Percentiles rank a stretch among this genome's conserved stretches.
These are phyloP conservation scores for Coluber constrictor DNA, from an alignment of 2,797 vertebrate genomes.

Conservation along the genomic window DNA sequence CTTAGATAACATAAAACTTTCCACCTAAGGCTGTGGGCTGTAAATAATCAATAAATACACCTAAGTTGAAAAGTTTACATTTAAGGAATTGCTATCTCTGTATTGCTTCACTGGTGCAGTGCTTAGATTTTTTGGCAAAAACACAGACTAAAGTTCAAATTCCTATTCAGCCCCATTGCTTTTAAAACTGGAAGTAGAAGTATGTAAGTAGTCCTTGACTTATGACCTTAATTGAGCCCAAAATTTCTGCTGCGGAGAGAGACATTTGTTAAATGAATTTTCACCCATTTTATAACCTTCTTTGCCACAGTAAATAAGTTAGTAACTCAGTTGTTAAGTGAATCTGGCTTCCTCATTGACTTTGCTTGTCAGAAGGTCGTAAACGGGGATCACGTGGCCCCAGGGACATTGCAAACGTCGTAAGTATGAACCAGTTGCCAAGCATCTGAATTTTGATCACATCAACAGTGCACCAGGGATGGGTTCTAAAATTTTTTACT, in stretches of 20 bases:
- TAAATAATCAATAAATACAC: not conserved
- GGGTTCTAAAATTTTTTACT: too few species aligned
- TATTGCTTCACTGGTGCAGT: not conserved
- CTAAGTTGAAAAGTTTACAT: not conserved
- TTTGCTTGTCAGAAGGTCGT: not conserved
- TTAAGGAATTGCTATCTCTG: not conserved
- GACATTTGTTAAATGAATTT: not conserved
- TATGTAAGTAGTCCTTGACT: not conserved
- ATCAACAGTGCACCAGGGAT: not conserved
- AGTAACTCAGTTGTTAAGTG: not conserved
- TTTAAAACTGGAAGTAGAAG: not conserved
- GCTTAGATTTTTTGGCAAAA: not conserved
- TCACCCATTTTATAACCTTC: not conserved
- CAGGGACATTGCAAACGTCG: not conserved
- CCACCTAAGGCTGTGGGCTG: not conserved
- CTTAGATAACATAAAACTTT: not conserved
- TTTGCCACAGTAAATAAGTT: not conserved
- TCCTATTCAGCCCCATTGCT: too few species aligned
- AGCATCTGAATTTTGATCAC: not conserved
- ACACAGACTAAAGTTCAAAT: not conserved
- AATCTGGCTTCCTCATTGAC: not conserved
- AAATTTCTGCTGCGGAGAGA: not conserved
- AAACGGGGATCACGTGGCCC: not conserved
- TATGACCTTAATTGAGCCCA: not conserved
- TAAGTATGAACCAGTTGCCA: not conserved